Base-by-base conservation (phyloP, 2,888 invertebrate genomes). In the Brenthis daphne region DNA sequence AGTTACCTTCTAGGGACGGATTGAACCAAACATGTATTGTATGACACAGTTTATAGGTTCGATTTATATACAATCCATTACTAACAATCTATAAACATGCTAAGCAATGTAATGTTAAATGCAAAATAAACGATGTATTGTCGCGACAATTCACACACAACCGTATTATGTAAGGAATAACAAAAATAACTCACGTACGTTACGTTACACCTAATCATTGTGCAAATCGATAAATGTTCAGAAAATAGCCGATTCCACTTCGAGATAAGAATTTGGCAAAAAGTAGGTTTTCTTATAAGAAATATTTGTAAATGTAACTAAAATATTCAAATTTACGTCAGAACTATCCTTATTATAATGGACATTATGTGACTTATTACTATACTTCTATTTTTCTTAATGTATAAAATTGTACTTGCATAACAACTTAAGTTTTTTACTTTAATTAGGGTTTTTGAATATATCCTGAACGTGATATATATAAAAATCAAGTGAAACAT, bases 1-100 rank as follows among this genome's bases (percentile, higher is more conserved):
- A 20, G 66, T 76, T 83, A 83, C 77, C 80, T 79, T 74, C 81
- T 84, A 87, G 85, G 90, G 90, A 91, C 90, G 90, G 90, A 90
- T 82, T 85, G 77, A 83, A 85, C 81, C 82, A 84, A 86, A 85
- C 79, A 74, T 79, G 68, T 51, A 70, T 68, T 71, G 43, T 57
- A 60, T 76, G 75, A 77, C 72, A 78, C 74, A 79, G 70, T 76
- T 75, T 66, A 75, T 70, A 79, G 73, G 63, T 76, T 76, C 61
- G 63, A 60, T 72, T 77, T 75, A 76, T 78, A 77, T 75, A 77
- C 77, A 77, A 72, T 72, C 70, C 61, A 71, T 76, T 73, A 75
- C 77, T 73, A 76, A 77, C 77, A 74, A n/a, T 58, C 54, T 66
- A 60, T 54, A 60, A 65, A 43, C 51, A 51, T 50, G 16, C 56